Conservation (phyloP, 2,113 vertebrate genomes). For the Piaya cayana region DNA sequence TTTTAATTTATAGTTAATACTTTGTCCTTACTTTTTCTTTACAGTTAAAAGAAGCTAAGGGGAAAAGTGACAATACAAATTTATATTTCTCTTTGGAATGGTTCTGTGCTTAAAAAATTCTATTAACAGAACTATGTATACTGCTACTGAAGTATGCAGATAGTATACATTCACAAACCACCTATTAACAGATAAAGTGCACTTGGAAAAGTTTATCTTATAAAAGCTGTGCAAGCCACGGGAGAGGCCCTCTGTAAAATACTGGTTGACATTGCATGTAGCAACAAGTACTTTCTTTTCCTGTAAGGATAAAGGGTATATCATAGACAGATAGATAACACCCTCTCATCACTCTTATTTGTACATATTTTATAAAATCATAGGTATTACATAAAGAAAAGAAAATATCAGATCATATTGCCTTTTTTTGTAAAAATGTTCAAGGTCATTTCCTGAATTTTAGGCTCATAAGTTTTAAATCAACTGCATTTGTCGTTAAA, state of each 20-base stretch:
- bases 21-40: background rate
- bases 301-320: background rate
- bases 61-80: background rate
- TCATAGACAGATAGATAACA: background rate
- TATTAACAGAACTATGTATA: background rate
- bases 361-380: background rate
- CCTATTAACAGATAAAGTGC: background rate
- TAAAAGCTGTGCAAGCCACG: background rate
- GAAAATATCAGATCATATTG: background rate
- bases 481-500: background rate
- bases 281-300: background rate
- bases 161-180: background rate
- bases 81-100: background rate
- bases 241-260: background rate
- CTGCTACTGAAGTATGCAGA: background rate
- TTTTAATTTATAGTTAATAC: background rate
- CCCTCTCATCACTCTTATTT: rapidly evolving
- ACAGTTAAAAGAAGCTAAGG: background rate
- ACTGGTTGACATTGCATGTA: background rate
- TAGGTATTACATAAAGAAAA: background rate
- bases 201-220: background rate
- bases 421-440: background rate
- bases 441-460: background rate
- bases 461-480: background rate
- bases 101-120: background rate